Conservation (phyloP, 2,113 vertebrate species). For the Corythoichthys haematopterus region DNA sequence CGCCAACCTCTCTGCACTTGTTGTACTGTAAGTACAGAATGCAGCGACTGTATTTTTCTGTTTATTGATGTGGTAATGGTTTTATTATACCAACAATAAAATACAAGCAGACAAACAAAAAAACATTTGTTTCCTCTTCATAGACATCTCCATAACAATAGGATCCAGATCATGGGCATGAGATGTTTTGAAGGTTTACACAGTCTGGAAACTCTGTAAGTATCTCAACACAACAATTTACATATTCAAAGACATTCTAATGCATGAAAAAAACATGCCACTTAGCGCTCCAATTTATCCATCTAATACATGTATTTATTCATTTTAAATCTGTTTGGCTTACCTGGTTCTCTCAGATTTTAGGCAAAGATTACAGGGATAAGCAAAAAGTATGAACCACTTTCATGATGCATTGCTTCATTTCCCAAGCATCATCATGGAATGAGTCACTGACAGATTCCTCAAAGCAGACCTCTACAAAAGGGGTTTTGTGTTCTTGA, state of each 20-base stretch:
- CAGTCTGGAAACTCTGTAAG: conserved; percentile 93
- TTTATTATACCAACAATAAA: conserved; percentile 11
- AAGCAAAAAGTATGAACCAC: background rate
- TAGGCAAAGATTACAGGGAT: background rate
- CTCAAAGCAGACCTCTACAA: no score
- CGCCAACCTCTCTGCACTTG: conserved; percentile 88
- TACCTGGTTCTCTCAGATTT: no score
- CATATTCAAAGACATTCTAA: conserved; percentile 12
- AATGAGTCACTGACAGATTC: no score
- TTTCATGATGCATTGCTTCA: background rate
- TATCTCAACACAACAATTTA: conserved; percentile 34
- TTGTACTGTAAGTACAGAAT: conserved; percentile 83
- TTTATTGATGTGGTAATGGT: background rate
- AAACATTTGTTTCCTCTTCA: conserved; percentile 26
- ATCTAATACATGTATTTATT: no score
- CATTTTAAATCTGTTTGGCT: background rate
- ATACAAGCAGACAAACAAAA: conserved; percentile 22
- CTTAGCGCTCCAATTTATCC: no score
- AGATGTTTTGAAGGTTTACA: conserved; percentile 88
- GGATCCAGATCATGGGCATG: conserved; percentile 82
- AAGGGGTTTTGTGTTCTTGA: no score
- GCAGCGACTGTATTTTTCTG: conserved; percentile 14
- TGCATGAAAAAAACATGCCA: no score
- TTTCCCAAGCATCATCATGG: no score
- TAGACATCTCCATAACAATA: conserved; percentile 95